Conservation (phyloP, 2,113 vertebrate species). For the Heterocephalus glaber region DNA sequence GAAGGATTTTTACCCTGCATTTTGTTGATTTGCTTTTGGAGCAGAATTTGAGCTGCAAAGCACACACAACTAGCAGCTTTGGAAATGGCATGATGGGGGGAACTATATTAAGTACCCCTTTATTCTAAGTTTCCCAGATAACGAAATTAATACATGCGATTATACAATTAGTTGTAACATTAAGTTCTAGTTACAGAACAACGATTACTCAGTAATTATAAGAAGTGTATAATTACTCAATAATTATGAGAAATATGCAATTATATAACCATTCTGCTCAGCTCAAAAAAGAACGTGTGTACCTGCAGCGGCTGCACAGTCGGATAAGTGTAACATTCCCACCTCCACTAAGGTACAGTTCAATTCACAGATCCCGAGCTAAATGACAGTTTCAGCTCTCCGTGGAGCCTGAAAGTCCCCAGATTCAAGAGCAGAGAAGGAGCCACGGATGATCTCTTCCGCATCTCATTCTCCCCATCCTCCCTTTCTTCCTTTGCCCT, state of each 20-base stretch:
- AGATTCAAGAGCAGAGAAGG: not conserved
- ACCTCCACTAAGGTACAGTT: not conserved
- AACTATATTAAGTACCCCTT: conserved; percentile 81
- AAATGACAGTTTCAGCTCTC: not conserved
- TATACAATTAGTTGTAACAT: conserved; percentile 91
- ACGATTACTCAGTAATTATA: conserved; percentile 90
- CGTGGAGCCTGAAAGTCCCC: not conserved
- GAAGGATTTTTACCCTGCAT: not conserved
- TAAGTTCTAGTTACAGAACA: conserved; percentile 89
- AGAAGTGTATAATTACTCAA: conserved; percentile 90
- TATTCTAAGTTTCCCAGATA: conserved; percentile 85
- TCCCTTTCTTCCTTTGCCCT: not conserved
- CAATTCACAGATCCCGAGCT: conserved; percentile 36
- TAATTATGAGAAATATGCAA: conserved; percentile 90
- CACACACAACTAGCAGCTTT: conserved; percentile 67
- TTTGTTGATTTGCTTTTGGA: conserved; percentile 49
- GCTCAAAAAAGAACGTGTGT: conserved; percentile 81
- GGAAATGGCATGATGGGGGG: conserved; percentile 67
- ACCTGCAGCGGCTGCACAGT: conserved; percentile 77
- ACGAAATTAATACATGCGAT: conserved; percentile 88
- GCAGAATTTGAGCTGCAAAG: conserved; percentile 65
- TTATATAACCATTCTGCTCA: conserved; percentile 88
- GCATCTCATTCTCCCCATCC: not conserved
- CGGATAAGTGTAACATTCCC: conserved; percentile 15
- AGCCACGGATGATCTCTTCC: not conserved